Base-by-base conservation (phyloP, 2,888 invertebrate species). In the Caenorhabditis wallacei region DNA sequence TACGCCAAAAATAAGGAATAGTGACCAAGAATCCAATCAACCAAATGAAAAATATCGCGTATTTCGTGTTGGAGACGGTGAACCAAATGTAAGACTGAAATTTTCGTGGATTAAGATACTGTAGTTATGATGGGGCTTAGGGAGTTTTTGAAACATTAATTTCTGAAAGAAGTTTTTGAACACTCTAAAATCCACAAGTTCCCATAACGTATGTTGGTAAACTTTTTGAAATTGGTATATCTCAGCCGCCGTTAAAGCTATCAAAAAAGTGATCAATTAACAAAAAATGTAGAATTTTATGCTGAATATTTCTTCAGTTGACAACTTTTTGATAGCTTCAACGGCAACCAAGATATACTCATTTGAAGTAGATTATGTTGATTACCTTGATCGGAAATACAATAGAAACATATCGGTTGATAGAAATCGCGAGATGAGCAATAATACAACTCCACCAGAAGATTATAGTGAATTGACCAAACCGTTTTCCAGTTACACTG, bases 391-490 rank as follows among this genome's bases (percentile, higher is more conserved):
- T 71, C 0, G 85, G 87, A 40, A 79, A 79, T 16, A 83, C 84
- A 35, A 87, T 87, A 1, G 87, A 75, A 11, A 84, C 54, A 20
- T 81, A 83, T n/a, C 87, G 80, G 56, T 87, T 87, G 66, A 85
- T 61, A 3, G 85, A 84, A 30, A 85, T 79, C 1, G 85, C 84
- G 37, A 87, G 40, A 56, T 87, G 87, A 20, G 84, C 80, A 16
- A 85, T 69, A 11, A 85, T 75, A 51, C 87, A 85, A 18, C 69
- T 81, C 72, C 84, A 84, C 87, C 87, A 87, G 69, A 87, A 85
- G 53, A 87, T 66, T 1, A 87, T 84, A 8, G 78, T 83, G 30
- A 81, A 59, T 20, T 87, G 87, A 3, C 87, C 87, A 51, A 87
- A 71, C 4, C 71, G 35, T 26, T 82, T 84, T 24, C 69, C 75